Base-by-base conservation (phyloP, 1,140 invertebrate genomes). In the Brachionus manjavacas region DNA sequence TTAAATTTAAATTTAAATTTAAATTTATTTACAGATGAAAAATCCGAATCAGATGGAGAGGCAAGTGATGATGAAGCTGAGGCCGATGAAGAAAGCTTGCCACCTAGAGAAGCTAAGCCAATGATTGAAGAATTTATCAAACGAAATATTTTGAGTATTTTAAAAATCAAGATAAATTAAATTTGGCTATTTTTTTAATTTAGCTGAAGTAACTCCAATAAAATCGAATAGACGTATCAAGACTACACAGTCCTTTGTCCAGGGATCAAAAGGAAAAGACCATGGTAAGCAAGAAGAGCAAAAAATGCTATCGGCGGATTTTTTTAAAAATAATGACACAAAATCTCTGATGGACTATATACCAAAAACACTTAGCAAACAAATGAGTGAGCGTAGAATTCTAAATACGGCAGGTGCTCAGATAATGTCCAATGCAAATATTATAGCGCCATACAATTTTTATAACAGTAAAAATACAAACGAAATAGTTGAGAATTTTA, bases 1-100 rank as follows among this genome's bases (percentile, higher is more conserved):
- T 35, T 7, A 35, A 35, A 7, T 6, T 35, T 4, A 31, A 35
- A 35, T 31, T 68, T 35, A 41, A 16, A 9, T 72, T 1, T 43
- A 39, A 39, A 14, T 11, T 4, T 1, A 31, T 23, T 46, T 46
- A 20, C 28, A 28, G 72, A 49, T 11, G 72, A 35, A 25, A 76
- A 76, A 76, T 76, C 72, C 1, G 72, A 76, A 28, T 76, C 72
- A 49, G 72, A 76, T 14, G 72, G 72, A 25, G 72, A 76, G 12
- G 72, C 72, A 12, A 76, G 72, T 46, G 72, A 76, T 49, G 72
- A 76, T 49, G 72, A 76, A 49, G 72, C 72, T 49, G 72, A 76
- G 12, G 16, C 11, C 14, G 43, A 76, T 23, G 72, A 52, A 14
- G 72, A 76, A 14, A 76, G 23, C 41, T 23, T 76, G 6, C 20